A percentile compares a stretch with the other conserved stretches of the same genome.
Conservation (phyloP, 1,140 invertebrate genomes). For the Anadara kagoshimensis region DNA sequence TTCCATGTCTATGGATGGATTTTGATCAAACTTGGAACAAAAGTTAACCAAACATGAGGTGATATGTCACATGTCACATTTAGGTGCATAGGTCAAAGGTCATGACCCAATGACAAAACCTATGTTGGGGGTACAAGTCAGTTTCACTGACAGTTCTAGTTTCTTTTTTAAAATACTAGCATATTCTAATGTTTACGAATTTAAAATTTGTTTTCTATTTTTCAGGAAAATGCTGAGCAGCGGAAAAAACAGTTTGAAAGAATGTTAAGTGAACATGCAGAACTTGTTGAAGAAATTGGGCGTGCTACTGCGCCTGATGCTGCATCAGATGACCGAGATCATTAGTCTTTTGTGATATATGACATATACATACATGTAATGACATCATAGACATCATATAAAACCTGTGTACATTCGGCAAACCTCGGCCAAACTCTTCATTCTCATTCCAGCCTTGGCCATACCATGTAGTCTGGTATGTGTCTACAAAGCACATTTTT, state of each 20-base stretch:
- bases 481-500: too few relatives aligned
- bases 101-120: too few relatives aligned
- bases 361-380: neutral
- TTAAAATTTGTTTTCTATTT: slow-evolving; percentile 11
- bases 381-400: neutral
- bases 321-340: slow-evolving; percentile 35
- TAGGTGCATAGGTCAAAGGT: too few relatives aligned
- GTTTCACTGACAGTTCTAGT: too few relatives aligned
- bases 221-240: slow-evolving; percentile 59
- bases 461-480: too few relatives aligned
- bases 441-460: too few relatives aligned
- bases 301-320: slow-evolving; percentile 38
- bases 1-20: too few relatives aligned
- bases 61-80: too few relatives aligned
- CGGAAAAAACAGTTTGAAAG: slow-evolving; percentile 61
- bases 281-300: slow-evolving; percentile 64
- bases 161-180: too few relatives aligned
- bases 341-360: slow-evolving; percentile 14
- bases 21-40: too few relatives aligned
- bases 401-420: neutral
- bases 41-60: too few relatives aligned
- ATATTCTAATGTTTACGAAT: neutral
- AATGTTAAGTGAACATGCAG: slow-evolving; percentile 62
- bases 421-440: neutral
- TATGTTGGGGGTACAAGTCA: too few relatives aligned